phyloP scores from a whole-genome alignment of 1,140 invertebrate species.

The Popillia japonica region DNA sequence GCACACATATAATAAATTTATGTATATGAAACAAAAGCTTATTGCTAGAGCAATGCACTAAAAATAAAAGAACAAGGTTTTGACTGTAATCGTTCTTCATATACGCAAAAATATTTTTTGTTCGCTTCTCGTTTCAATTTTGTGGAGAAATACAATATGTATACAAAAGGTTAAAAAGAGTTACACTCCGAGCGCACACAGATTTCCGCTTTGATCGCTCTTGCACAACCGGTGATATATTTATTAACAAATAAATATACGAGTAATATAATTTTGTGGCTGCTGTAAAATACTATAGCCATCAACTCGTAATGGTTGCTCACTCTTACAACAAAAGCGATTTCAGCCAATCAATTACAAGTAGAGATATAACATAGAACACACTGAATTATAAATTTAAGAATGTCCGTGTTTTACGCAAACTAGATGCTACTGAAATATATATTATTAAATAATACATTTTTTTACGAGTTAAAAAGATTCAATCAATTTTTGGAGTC shows the following conservation, averaged over 20 bases:
- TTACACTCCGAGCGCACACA: neutral
- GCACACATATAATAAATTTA: neutral
- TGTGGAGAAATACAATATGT: neutral
- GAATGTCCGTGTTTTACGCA: neutral
- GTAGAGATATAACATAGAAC: neutral
- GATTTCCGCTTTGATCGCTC: neutral
- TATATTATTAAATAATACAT: neutral
- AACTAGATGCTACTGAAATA: neutral
- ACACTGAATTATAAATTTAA: neutral
- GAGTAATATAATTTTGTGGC: conserved; percentile 14
- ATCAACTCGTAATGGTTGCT: neutral
- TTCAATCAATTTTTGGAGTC: too few species aligned
- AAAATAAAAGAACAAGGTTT: neutral
- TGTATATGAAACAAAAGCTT: neutral
- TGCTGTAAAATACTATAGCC: neutral
- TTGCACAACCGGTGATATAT: neutral
- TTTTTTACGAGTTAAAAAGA: neutral
- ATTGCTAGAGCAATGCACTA: neutral
- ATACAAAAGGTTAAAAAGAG: neutral
- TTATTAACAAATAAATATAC: neutral
- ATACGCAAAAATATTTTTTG: neutral
- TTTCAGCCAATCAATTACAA: neutral
- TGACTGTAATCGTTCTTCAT: neutral
- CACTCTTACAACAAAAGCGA: neutral
- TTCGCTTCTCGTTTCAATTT: neutral